Evolutionary conservation across 1,140 invertebrate species (phyloP), one percentile per base, ranked within the genome.

Genomic region (Nilaparvata lugens): DNA sequence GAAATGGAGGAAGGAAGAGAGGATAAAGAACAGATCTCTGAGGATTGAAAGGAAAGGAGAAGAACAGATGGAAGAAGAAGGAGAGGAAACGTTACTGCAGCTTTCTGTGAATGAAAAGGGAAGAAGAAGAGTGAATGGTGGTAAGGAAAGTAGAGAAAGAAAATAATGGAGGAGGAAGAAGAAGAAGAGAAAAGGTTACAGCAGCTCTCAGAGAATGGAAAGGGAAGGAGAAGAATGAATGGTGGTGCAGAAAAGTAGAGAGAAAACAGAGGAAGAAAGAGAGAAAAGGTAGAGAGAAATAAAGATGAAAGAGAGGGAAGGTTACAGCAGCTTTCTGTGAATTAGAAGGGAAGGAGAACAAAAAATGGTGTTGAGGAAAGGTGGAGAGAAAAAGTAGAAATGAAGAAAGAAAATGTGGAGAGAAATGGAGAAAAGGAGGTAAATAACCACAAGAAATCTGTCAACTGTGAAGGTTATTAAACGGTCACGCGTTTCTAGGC

Each of bases 231-330:
- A 28, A 28, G 3, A 3, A 28, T 4, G 4, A 28, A 28, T 28
- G 28, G 28, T 28, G 28, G 9, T 28, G 9, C 9, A 45, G 13
- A 13, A 57, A 23, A 18, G 9, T n/a, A 42, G 7, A 35, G 53
- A 35, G 6, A 19, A 19, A 24, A 35, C n/a, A 55, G 21, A 42
- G 42, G 4, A 48, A 59, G 19, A 59, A 40, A 59, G 42, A 52
- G 42, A 52, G 24, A 52, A 18, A 57, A n/a, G 3, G 48, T 43
- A 59, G 19, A 59, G 43, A 5, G 57, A 28, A 40, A 59, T 16
- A 59, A 40, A 59, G 57, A 59, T 18, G 51, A 24, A 59, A 18
- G 28, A 24, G 25, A 43, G 25, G 57, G 51, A 40, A 59, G 57
- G 40, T 19, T 45, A 31, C 43, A 31, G 51, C 23, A 25, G 56